Conservation (phyloP, 2,797 vertebrate species). For the Tamandua tetradactyla region DNA sequence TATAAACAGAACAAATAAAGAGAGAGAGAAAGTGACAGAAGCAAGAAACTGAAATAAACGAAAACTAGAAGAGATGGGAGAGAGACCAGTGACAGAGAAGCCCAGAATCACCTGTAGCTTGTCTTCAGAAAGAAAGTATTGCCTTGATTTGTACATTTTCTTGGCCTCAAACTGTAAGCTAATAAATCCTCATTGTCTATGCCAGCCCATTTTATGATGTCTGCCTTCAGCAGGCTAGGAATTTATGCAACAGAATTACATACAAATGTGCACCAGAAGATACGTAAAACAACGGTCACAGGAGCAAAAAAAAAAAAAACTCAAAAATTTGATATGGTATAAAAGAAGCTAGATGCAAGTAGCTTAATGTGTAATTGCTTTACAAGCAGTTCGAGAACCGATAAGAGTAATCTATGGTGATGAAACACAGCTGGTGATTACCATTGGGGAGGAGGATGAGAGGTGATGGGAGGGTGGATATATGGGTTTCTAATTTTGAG, state of each 20-base stretch:
- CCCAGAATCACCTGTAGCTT: too few relatives aligned
- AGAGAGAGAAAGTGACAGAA: too few relatives aligned
- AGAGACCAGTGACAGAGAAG: too few relatives aligned
- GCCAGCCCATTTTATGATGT: too few relatives aligned
- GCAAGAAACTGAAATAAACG: too few relatives aligned
- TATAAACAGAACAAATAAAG: too few relatives aligned
- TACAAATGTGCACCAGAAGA: rapidly evolving
- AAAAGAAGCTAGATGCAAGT: rapidly evolving
- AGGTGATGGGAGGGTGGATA: rapidly evolving
- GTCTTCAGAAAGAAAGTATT: too few relatives aligned
- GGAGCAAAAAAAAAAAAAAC: rapidly evolving
- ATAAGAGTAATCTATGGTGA: rapidly evolving
- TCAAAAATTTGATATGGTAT: background rate
- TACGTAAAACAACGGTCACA: rapidly evolving
- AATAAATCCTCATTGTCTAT: too few relatives aligned
- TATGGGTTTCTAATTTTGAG: background rate
- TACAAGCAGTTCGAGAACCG: background rate
- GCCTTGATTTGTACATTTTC: too few relatives aligned
- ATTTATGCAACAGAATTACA: background rate
- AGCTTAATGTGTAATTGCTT: rapidly evolving
- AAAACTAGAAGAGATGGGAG: too few relatives aligned
- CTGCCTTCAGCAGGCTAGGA: background rate
- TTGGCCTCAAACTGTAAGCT: too few relatives aligned
- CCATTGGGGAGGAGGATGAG: rapidly evolving
- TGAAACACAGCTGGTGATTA: rapidly evolving